phyloP scores from a whole-genome alignment of 2,888 invertebrate genomes.

The Stenodera caucasica region DNA sequence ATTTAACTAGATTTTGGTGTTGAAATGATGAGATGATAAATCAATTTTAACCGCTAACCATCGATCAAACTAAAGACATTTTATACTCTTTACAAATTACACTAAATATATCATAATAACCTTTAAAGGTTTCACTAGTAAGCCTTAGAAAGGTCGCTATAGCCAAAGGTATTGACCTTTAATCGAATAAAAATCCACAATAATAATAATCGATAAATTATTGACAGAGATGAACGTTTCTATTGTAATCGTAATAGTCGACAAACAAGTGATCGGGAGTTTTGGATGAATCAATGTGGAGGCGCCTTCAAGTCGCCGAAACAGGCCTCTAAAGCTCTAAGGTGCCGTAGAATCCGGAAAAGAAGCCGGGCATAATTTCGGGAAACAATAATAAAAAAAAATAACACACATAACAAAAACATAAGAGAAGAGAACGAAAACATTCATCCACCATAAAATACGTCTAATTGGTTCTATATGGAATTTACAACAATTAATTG shows the following conservation, averaged over 20 bases:
- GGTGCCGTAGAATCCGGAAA: slow-evolving; percentile 31
- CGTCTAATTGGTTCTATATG: slow-evolving; percentile 12
- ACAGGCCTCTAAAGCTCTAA: slow-evolving; percentile 32
- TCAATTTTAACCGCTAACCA: neutral
- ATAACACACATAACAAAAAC: neutral
- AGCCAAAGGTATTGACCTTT: slow-evolving; percentile 22
- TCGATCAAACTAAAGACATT: neutral
- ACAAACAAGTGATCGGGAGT: slow-evolving; percentile 43
- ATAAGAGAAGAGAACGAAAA: neutral
- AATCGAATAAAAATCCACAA: neutral
- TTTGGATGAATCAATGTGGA: slow-evolving; percentile 41
- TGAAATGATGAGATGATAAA: slow-evolving; percentile 33
- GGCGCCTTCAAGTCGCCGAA: slow-evolving; percentile 44
- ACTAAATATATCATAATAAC: slow-evolving; percentile 11
- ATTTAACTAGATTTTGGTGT: slow-evolving; percentile 33
- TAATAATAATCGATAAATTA: neutral
- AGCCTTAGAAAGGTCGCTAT: slow-evolving; percentile 14
- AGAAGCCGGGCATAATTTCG: no score
- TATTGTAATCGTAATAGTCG: slow-evolving; percentile 31
- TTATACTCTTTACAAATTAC: neutral
- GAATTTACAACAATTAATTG: slow-evolving; percentile 25
- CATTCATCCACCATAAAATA: neutral
- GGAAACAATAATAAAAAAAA: neutral
- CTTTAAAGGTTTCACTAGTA: slow-evolving; percentile 14
- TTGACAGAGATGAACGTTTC: neutral